Evolutionary conservation across 1,140 invertebrate species (phyloP), one percentile per base, ranked within the genome.

Genomic region (Drosophila triauraria): DNA sequence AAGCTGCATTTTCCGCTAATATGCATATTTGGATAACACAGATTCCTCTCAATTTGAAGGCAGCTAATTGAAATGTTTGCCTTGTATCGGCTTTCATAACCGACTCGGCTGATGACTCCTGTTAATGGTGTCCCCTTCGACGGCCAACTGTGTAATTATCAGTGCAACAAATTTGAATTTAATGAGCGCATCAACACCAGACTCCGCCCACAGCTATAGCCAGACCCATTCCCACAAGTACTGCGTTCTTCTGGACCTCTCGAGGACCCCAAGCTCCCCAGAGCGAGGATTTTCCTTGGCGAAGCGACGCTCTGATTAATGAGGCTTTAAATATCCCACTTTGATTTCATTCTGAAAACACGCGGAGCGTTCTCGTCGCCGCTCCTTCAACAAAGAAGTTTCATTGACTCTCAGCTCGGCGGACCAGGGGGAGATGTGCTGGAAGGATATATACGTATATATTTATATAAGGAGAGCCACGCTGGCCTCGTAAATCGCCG

Each of bases 261-360:
- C 20, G 9, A 71, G 63, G 64, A 57, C 50, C 68, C 40, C 20
- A 9, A 47, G 27, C 69, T 50, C 65, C 43, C 61, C 40, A 50
- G 60, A 40, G 47, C 56, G 40, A 59, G 56, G 38, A 65, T 65
- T 63, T 62, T 51, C 25, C 56, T 60, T 43, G 42, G 68, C 75
- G 47, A 64, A 67, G 80, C 61, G 62, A 53, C 62, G 54, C 72
- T 58, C 84, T 91, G 88, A 91, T 91, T 91, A 91, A 91, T 91
- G 88, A 91, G 88, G 84, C 88, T 85, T 91, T 91, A 91, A 91
- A 91, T 91, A 91, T 91, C 81, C 88, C 88, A 91, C 88, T 91
- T 91, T 91, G 88, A 91, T 91, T 91, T 91, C 74, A 91, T 91
- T 91, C 80, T 84, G 76, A 77, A 91, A 87, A 75, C 67, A 72